These are phyloP conservation scores for Chlamydotis undulata DNA, from an alignment of 2,113 vertebrate genomes.

Conservation along the genomic window DNA sequence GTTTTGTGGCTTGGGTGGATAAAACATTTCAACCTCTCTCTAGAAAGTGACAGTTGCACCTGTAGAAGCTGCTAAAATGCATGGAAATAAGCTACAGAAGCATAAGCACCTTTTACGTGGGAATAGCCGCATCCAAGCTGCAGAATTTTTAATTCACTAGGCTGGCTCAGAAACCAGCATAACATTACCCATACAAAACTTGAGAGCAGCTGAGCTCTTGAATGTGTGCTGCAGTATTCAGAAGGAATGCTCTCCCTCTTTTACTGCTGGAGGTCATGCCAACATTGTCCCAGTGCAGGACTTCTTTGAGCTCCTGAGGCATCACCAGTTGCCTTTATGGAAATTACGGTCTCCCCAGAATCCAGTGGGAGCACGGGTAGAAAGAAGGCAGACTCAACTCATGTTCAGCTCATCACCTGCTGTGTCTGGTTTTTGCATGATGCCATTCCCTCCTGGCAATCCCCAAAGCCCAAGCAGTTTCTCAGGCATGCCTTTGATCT, in stretches of 20 bases:
- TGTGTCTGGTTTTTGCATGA: neutral
- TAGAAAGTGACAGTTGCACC: neutral
- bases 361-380: neutral
- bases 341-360: neutral
- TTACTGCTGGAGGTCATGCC: neutral
- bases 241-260: neutral
- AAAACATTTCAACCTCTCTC: constrained; percentile 8
- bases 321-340: neutral
- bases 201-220: neutral
- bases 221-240: neutral
- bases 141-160: neutral
- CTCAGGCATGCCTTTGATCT: neutral
- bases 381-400: neutral
- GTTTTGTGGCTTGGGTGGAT: neutral
- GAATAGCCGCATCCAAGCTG: neutral
- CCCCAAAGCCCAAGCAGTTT: neutral
- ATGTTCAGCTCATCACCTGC: neutral
- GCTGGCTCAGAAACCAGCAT: neutral
- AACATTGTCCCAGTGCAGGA: neutral
- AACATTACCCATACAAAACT: neutral
- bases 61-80: neutral
- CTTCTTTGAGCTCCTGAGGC: neutral
- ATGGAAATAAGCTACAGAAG: neutral
- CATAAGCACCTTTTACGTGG: neutral
- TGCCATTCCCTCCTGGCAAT: neutral